Percentiles rank a stretch among this genome's conserved stretches.
phyloP scores from a whole-genome alignment of 2,888 invertebrate genomes.

The Aspidiotus rigidus region DNA sequence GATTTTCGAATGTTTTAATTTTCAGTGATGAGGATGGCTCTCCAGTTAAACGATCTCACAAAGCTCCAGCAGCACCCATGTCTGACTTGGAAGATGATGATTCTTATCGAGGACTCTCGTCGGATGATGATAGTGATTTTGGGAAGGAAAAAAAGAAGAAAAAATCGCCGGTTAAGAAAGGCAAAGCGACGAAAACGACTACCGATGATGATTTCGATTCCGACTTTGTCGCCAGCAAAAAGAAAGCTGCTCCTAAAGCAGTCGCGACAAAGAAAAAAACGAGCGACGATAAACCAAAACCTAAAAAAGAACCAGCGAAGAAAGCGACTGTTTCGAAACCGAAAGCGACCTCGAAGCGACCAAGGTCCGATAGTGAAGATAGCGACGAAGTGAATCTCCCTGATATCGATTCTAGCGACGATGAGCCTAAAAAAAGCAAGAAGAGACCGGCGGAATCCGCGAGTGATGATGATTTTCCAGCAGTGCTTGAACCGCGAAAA shows the following conservation, averaged over 20 bases:
- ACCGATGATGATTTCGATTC: slow-evolving; percentile 26
- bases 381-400: slow-evolving; percentile 6
- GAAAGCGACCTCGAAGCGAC: slow-evolving; percentile 2
- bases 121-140: slow-evolving; percentile 29
- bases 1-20: background rate
- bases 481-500: background rate
- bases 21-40: slow-evolving; percentile 4
- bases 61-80: background rate
- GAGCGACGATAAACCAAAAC: slow-evolving; percentile 4
- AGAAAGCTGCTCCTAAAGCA: slow-evolving; percentile 25
- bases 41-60: background rate
- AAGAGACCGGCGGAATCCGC: background rate
- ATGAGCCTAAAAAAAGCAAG: background rate
- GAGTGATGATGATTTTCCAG: background rate
- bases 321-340: slow-evolving; percentile 10
- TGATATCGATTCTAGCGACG: slow-evolving; percentile 5
- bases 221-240: background rate
- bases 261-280: slow-evolving; percentile 33
- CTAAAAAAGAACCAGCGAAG: slow-evolving; percentile 8
- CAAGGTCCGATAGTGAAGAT: background rate
- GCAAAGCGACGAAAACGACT: slow-evolving; percentile 20
- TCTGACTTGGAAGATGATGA: background rate
- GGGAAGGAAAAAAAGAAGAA: slow-evolving; percentile 33
- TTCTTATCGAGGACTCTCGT: background rate
- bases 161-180: slow-evolving; percentile 23